Conservation (phyloP, 2,888 invertebrate genomes). For the Plutella xylostella region DNA sequence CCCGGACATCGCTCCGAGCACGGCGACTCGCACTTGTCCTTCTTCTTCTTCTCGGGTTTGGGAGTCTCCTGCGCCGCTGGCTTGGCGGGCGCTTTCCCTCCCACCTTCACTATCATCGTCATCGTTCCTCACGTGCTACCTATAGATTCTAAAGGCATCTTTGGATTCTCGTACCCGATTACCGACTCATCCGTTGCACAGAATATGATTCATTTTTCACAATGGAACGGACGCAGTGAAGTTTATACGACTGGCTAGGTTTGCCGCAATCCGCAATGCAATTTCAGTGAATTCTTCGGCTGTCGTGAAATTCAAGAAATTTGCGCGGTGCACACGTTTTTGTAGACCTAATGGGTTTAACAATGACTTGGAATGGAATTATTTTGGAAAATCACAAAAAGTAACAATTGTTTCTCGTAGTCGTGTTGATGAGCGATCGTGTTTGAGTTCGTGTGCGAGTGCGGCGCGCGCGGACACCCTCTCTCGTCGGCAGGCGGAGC, state of each 20-base stretch:
- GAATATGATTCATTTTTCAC: not conserved
- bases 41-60: slow-evolving; percentile 34
- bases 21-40: slow-evolving; percentile 28
- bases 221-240: too few relatives aligned
- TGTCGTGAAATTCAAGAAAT: too few relatives aligned
- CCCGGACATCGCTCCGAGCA: slow-evolving; percentile 48
- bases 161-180: not conserved
- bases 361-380: too few relatives aligned
- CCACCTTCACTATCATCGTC: slow-evolving; percentile 57
- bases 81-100: slow-evolving; percentile 40
- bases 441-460: slow-evolving; percentile 40
- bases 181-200: not conserved
- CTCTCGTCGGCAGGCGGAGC: slow-evolving; percentile 37
- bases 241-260: not conserved
- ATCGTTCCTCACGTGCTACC: too few relatives aligned
- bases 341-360: too few relatives aligned
- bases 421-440: slow-evolving; percentile 31
- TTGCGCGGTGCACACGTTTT: too few relatives aligned
- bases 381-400: too few relatives aligned
- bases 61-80: slow-evolving; percentile 20
- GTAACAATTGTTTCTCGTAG: not conserved
- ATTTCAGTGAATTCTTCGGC: too few relatives aligned
- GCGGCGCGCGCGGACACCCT: slow-evolving; percentile 30
- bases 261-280: not conserved
- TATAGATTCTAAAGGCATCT: too few relatives aligned